phyloP scores from a whole-genome alignment of 2,797 vertebrate genomes.

The Eulemur coronatus region DNA sequence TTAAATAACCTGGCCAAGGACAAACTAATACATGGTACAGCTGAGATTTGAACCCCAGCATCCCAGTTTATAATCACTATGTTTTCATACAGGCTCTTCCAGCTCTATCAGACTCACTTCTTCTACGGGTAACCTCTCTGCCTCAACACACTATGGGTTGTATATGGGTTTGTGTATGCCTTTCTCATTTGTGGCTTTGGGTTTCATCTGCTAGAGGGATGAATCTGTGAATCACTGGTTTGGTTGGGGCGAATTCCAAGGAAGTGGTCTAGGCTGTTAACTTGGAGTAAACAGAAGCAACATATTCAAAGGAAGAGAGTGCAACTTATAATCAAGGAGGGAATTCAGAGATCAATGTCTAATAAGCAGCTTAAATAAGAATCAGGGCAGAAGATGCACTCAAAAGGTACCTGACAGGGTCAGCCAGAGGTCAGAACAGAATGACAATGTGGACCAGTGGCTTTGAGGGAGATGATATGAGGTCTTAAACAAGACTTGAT shows the following conservation, averaged over 20 bases:
- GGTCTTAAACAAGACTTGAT: not conserved
- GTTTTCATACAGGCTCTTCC: not conserved
- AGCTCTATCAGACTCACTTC: not conserved
- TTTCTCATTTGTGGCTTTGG: not conserved
- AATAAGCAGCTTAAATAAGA: constrained; percentile 40
- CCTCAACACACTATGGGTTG: not conserved
- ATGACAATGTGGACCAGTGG: not conserved
- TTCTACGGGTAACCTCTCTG: not conserved
- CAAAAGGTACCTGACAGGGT: not conserved
- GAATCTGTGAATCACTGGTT: not conserved
- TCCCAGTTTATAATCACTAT: not conserved
- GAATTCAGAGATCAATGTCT: not conserved
- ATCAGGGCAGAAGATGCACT: not conserved
- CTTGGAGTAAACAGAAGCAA: not conserved
- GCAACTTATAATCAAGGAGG: not conserved
- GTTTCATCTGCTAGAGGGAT: not conserved
- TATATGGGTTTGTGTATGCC: not conserved
- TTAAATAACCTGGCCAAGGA: not conserved
- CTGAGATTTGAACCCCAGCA: not conserved
- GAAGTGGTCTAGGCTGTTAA: not conserved
- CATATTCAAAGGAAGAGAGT: constrained; percentile 1
- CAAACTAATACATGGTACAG: not conserved
- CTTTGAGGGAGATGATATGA: not conserved
- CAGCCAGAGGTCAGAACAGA: not conserved
- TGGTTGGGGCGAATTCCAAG: constrained; percentile 28